Base-by-base conservation (phyloP, 2,888 invertebrate species). In the Dryobotodes eremita region DNA sequence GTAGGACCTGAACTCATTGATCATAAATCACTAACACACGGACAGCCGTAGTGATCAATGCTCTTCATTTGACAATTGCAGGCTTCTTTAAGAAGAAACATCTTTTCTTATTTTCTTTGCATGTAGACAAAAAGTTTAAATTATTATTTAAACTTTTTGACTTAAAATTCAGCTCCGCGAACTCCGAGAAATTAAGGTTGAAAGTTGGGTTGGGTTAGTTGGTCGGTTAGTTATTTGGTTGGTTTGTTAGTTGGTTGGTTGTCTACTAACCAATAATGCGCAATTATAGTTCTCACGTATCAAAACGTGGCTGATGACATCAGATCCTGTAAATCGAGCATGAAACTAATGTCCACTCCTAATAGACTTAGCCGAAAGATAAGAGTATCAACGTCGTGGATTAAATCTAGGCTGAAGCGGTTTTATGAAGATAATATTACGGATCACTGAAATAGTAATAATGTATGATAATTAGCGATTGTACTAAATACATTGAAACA, bases 371-470 rank as follows among this genome's bases (percentile, higher is more conserved):
- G 26, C 53, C 15, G 20, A 68, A 42, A 55, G 83, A 83, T 82
- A 82, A 66, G 23, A n/a, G 6, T 26, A 57, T 80, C 61, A 36
- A 0, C 15, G 17, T 53, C 0, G 4, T 17, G 46, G 31, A 62
- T 72, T 70, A n/a, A n/a, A 73, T 53, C 72, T 57, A 36, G 66
- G 4, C 13, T 15, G 23, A 80, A 61, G 17, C 65, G 48, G 70
- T 73, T 83, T 42, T 20, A 7, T 46, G 5, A 36, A 55, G 61
- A 65, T 69, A 73, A 68, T 61, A 31, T 36, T 69, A n/a, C 36
- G 71, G 76, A 62, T 84, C 75, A 84, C 2, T 65, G n/a, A 46
- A 53, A 48, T 13, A 70, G 26, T 23, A 26, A 75, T 48, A 31
- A n/a, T 53, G 23, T 50, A 26, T 31, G 3, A 55, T 65, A 31